These are phyloP conservation scores for Pardosa pseudoannulata DNA, from an alignment of 2,888 invertebrate species.

Conservation along the genomic window DNA sequence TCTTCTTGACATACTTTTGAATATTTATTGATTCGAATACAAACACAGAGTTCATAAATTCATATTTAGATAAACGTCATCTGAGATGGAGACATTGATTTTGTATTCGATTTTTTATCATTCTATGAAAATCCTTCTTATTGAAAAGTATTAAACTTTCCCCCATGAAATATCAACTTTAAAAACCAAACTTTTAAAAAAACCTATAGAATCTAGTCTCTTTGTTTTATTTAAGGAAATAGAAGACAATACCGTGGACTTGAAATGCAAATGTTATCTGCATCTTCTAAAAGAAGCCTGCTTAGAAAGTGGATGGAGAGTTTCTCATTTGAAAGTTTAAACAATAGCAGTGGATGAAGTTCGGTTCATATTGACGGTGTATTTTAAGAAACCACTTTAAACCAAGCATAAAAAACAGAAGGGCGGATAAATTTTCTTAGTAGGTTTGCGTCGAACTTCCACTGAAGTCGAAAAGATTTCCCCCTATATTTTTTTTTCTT, in stretches of 20 bases:
- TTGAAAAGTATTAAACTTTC: not conserved
- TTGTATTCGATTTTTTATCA: too few relatives aligned
- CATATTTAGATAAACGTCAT: too few relatives aligned
- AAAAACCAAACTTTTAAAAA: not conserved
- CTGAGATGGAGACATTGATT: too few relatives aligned
- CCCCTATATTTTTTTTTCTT: not conserved
- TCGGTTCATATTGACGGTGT: conserved; percentile 5
- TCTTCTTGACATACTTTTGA: too few relatives aligned
- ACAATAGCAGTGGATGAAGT: conserved; percentile 26
- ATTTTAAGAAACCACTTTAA: conserved; percentile 7
- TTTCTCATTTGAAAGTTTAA: conserved; percentile 67
- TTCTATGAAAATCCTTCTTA: not conserved
- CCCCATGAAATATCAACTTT: not conserved
- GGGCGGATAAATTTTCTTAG: not conserved
- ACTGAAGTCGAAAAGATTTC: not conserved
- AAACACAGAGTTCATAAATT: too few relatives aligned
- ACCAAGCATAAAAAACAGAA: not conserved
- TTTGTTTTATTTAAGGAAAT: conserved; percentile 4
- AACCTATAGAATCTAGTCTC: too few relatives aligned
- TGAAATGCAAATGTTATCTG: conserved; percentile 12
- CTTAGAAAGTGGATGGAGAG: conserved; percentile 34
- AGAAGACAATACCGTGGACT: not conserved
- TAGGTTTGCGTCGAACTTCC: not conserved
- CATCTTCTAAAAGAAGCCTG: conserved; percentile 20
- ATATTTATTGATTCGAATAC: too few relatives aligned